phyloP scores from a whole-genome alignment of 2,113 vertebrate species.

The Brachionichthys hirsutus region DNA sequence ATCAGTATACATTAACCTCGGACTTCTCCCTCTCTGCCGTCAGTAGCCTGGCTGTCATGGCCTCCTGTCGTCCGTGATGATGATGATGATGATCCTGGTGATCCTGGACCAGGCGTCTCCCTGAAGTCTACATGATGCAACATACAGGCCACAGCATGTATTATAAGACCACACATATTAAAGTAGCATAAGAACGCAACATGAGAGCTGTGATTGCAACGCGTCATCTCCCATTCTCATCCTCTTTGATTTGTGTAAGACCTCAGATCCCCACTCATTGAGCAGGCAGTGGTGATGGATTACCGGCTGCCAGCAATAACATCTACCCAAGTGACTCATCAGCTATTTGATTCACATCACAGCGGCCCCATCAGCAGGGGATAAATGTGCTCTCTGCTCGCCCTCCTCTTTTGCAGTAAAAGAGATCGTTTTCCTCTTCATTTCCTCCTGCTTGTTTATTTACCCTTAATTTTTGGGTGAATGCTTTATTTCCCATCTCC shows the following conservation, averaged over 20 bases:
- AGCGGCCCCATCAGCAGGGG: slow-evolving; percentile 61
- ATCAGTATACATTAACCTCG: slow-evolving; percentile 74
- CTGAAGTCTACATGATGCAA: slow-evolving; percentile 76
- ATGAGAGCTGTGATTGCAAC: slow-evolving; percentile 32
- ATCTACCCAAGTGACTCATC: slow-evolving; percentile 74
- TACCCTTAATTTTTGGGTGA: slow-evolving; percentile 71
- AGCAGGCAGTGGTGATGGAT: slow-evolving; percentile 62
- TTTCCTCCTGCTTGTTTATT: slow-evolving; percentile 70
- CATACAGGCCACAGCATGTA: not conserved
- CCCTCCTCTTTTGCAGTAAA: slow-evolving; percentile 58
- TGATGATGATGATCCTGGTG: no score
- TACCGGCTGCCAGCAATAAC: slow-evolving; percentile 67
- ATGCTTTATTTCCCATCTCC: slow-evolving; percentile 60
- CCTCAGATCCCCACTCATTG: slow-evolving; percentile 56
- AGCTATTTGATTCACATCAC: slow-evolving; percentile 70
- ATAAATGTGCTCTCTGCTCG: slow-evolving; percentile 60
- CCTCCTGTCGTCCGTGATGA: slow-evolving; percentile 76
- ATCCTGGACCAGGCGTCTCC: slow-evolving; percentile 75
- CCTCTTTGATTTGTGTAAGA: slow-evolving; percentile 48
- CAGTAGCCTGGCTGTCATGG: slow-evolving; percentile 76
- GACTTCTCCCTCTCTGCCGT: slow-evolving; percentile 83
- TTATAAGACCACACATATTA: not conserved
- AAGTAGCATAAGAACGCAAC: slow-evolving; percentile 18
- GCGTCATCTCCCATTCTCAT: slow-evolving; percentile 10
- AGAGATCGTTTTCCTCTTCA: slow-evolving; percentile 69